Evolutionary conservation across 2,888 invertebrate species (phyloP).

Genomic region (Parascotia fuliginaria): DNA sequence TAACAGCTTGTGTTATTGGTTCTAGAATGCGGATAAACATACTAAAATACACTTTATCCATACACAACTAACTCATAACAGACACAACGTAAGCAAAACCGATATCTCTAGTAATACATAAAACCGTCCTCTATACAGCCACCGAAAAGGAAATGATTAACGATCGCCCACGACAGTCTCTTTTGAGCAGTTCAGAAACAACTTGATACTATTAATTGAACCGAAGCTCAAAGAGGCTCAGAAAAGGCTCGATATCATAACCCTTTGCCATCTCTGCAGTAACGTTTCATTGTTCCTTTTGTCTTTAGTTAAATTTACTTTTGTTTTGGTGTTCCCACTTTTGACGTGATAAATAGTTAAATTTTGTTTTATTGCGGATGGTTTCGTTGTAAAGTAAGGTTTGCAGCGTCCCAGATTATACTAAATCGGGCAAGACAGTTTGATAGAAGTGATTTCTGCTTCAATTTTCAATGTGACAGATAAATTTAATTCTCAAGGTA

Average conservation of each 20-base stretch:
- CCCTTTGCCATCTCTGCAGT: constrained; percentile 14
- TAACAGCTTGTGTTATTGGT: too few relatives aligned
- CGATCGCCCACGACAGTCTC: constrained; percentile 60
- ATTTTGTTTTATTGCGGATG: too few relatives aligned
- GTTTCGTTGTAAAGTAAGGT: too few relatives aligned
- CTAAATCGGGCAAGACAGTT: too few relatives aligned
- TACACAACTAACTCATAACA: too few relatives aligned
- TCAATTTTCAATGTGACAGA: too few relatives aligned
- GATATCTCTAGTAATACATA: neutral
- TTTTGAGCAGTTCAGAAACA: constrained; percentile 55
- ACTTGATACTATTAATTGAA: constrained; percentile 66
- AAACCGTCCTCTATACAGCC: constrained; percentile 13
- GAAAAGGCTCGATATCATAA: constrained; percentile 13
- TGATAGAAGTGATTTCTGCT: too few relatives aligned
- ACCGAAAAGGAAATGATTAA: constrained; percentile 65
- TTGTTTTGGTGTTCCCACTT: neutral
- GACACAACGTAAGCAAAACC: neutral
- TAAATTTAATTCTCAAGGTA: too few relatives aligned
- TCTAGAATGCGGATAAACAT: too few relatives aligned
- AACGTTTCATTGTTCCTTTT: neutral
- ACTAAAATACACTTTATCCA: too few relatives aligned
- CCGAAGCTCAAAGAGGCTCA: constrained; percentile 44
- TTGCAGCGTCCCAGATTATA: too few relatives aligned
- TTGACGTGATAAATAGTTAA: neutral
- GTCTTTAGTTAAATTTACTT: neutral